These are phyloP conservation scores for Calephelis nemesis DNA, from an alignment of 1,140 invertebrate genomes.

Conservation along the genomic window DNA sequence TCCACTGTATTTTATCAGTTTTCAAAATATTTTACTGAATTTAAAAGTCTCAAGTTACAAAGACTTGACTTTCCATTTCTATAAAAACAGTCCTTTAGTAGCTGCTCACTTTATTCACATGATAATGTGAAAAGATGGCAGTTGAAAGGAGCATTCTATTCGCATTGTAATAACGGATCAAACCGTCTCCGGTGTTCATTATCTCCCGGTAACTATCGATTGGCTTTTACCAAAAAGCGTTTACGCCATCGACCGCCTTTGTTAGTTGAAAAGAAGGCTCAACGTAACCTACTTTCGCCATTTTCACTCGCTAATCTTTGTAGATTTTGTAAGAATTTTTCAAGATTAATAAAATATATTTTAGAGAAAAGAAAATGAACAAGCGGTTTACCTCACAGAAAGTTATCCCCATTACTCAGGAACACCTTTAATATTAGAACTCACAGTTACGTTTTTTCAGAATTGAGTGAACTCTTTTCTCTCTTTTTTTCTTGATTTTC, in stretches of 20 bases:
- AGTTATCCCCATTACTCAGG: no score
- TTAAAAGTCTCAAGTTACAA: not conserved
- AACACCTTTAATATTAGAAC: no score
- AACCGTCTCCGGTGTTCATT: slow-evolving; percentile 29
- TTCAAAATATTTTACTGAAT: no score
- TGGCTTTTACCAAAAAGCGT: slow-evolving; percentile 30
- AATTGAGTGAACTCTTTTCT: no score
- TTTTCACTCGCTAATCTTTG: slow-evolving; percentile 17
- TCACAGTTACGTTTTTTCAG: no score
- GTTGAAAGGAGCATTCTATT: slow-evolving; percentile 30
- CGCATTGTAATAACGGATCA: slow-evolving; percentile 35
- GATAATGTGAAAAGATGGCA: slow-evolving; percentile 32
- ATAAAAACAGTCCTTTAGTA: slow-evolving; percentile 6
- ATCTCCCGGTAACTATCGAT: slow-evolving; percentile 30
- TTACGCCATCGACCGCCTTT: slow-evolving; percentile 22
- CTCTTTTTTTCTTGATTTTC: no score
- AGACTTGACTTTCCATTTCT: slow-evolving; percentile 9
- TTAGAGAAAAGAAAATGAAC: no score
- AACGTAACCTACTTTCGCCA: slow-evolving; percentile 21
- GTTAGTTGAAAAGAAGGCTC: slow-evolving; percentile 24
- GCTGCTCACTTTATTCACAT: slow-evolving; percentile 20
- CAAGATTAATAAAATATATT: not conserved
- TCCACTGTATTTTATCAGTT: no score
- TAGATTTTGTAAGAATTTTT: slow-evolving; percentile 14
- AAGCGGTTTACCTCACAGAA: no score